Conservation (phyloP, 2,113 vertebrate species). For the Thamnophis sirtalis region DNA sequence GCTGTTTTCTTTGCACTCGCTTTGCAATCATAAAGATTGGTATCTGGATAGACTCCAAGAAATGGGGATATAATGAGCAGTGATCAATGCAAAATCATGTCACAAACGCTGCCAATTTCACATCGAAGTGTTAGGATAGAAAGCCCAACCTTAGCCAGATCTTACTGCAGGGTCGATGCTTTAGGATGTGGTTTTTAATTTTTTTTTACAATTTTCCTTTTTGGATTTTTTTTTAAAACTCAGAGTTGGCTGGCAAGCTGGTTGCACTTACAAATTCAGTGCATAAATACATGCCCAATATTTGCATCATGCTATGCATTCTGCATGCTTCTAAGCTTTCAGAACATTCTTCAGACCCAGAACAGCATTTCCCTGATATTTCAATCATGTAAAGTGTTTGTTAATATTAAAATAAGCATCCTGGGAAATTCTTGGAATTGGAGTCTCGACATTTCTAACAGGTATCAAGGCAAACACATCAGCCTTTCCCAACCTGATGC, state of each 20-base stretch:
- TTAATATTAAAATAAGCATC: not conserved
- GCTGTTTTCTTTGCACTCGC: not conserved
- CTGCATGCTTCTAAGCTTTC: not conserved
- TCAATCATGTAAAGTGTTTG: not conserved
- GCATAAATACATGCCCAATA: not conserved
- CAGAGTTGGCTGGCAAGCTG: not conserved
- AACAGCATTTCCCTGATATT: not conserved
- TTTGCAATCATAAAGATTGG: not conserved
- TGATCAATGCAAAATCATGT: not conserved
- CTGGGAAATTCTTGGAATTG: not conserved
- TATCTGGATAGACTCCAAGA: not conserved
- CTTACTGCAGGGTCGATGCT: not conserved
- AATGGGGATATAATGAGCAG: not conserved
- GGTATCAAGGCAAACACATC: not conserved
- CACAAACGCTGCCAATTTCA: not conserved
- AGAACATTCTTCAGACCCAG: not conserved
- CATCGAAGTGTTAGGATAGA: not conserved
- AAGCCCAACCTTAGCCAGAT: not conserved
- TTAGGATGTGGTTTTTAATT: not conserved
- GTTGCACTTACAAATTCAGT: not conserved
- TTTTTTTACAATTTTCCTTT: not conserved
- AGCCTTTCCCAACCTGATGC: not conserved
- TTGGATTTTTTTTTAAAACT: not conserved
- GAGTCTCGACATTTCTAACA: not conserved
- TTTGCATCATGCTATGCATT: not conserved